phyloP scores from a whole-genome alignment of 2,113 vertebrate genomes.

The Emydocephalus ijimae region DNA sequence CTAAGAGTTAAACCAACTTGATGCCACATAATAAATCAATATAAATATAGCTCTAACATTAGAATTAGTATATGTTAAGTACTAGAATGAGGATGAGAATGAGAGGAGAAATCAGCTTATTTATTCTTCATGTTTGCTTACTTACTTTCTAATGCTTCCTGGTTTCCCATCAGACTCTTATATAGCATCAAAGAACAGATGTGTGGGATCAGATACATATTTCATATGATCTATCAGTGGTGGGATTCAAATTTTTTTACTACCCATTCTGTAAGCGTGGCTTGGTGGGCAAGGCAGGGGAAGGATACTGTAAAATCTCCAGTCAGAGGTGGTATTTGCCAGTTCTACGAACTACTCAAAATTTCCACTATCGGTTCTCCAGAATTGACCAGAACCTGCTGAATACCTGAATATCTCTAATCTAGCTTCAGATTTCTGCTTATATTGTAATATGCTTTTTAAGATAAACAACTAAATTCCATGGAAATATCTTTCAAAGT shows the following conservation, averaged over 20 bases:
- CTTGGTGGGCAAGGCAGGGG: too few species aligned
- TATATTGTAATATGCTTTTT: not conserved
- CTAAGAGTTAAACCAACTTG: not conserved
- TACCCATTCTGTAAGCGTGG: too few species aligned
- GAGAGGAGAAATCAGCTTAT: not conserved
- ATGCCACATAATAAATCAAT: not conserved
- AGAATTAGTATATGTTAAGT: not conserved
- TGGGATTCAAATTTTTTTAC: too few species aligned
- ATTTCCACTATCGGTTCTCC: too few species aligned
- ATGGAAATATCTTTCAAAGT: not conserved
- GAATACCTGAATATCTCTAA: too few species aligned
- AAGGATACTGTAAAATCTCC: too few species aligned
- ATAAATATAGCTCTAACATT: not conserved
- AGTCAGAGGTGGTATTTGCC: too few species aligned
- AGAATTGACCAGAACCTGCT: too few species aligned
- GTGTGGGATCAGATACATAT: too few species aligned
- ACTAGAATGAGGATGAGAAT: not conserved
- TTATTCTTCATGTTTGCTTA: not conserved
- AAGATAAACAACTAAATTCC: not conserved
- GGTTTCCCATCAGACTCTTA: not conserved
- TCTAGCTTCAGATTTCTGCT: not conserved
- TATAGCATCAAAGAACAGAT: not conserved
- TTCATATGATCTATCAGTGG: not conserved
- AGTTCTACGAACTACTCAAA: too few species aligned
- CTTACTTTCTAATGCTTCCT: not conserved